phyloP scores from a whole-genome alignment of 2,113 vertebrate genomes.

The Hypomesus transpacificus region DNA sequence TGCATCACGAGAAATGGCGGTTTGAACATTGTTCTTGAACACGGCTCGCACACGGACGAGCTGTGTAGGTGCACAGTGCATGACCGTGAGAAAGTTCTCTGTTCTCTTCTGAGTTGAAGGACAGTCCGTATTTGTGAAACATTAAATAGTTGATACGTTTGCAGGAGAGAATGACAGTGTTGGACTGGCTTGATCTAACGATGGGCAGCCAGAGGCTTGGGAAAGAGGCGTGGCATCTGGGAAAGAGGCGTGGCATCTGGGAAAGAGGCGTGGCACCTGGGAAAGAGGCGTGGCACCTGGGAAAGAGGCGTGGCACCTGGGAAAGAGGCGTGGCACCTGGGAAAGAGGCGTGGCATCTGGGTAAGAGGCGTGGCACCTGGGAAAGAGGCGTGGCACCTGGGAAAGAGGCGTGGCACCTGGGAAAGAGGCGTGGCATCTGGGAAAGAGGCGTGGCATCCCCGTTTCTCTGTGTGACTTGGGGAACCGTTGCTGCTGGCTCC shows the following conservation, averaged over 20 bases:
- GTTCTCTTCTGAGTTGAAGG: too few relatives aligned
- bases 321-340: background rate
- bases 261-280: background rate
- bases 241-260: background rate
- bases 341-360: background rate
- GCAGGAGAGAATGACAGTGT: too few relatives aligned
- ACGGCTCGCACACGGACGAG: too few relatives aligned
- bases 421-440: background rate
- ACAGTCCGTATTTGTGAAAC: too few relatives aligned
- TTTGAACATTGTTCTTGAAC: too few relatives aligned
- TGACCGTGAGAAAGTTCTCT: too few relatives aligned
- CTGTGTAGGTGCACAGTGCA: too few relatives aligned
- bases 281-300: background rate
- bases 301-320: background rate
- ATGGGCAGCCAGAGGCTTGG: too few relatives aligned
- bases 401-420: background rate
- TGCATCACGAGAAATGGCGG: background rate
- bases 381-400: background rate
- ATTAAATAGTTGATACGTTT: too few relatives aligned
- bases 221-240: background rate
- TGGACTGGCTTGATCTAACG: too few relatives aligned
- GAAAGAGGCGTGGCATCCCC: background rate
- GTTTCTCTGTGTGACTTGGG: background rate
- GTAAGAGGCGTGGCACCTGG: background rate
- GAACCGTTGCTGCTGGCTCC: slow-evolving; percentile 3